Base-by-base conservation (phyloP, 2,113 vertebrate species). In the Rhea pennata region DNA sequence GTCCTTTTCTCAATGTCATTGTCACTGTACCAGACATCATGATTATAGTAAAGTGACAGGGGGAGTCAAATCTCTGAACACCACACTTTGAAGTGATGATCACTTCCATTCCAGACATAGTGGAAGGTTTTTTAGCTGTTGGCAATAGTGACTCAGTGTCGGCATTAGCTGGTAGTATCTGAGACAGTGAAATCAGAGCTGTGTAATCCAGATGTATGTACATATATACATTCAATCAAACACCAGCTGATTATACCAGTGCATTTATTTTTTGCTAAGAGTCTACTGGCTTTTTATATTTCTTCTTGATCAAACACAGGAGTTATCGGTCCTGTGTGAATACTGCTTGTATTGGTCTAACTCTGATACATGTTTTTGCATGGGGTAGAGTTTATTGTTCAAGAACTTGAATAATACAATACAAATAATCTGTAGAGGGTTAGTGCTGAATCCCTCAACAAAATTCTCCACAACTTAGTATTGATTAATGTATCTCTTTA, bases 131-230 rank as follows among this genome's bases (percentile, higher is more conserved):
- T 81, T 31, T n/a, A 91, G 84, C 46, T 5, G 0, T 29, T 71
- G 76, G 42, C 61, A 59, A 48, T 6, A 22, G 48, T 8, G 67
- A 4, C 20, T 22, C 59, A 29, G 29, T 26, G 23, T 23, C 36
- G 84, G 42, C 67, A 65, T 14, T 33, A 75, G 31, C 27, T 1
- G 1, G 0, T 1, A 6, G 50, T 20, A 4, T 16, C 8, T 15
- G 67, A 71, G 62, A 12, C 56, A 53, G 93, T 36, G 74, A 31
- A 33, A 40, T 56, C 42, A 26, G 66, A 58, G 74, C 62, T 56
- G 50, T 64, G 15, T 8, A 4, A 29, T 27, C 70, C 65, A 1
- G 8, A 80, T 56, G 17, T 39, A 11, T 40, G 46, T 64, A 23
- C 70, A 46, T 36, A 4, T 29, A 21, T 42, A 42, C 6, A 1